phyloP scores from a whole-genome alignment of 2,888 invertebrate genomes.

The Rhorus exstirpatorius region DNA sequence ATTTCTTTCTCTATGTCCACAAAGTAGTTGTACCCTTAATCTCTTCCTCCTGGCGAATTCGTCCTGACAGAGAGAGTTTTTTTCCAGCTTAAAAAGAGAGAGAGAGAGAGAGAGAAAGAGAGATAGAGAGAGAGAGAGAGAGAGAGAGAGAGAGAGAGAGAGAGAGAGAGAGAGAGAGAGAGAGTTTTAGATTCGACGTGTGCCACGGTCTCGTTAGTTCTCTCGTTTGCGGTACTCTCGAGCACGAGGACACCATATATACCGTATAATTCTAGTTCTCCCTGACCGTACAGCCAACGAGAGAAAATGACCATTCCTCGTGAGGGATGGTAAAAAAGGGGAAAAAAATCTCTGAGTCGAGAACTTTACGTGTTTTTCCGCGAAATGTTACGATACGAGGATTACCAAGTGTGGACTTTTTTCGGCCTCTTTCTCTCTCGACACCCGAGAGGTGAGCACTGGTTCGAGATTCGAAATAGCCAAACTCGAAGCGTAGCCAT shows the following conservation, averaged over 20 bases:
- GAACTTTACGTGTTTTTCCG: constrained; percentile 39
- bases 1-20: constrained; percentile 11
- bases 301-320: constrained; percentile 34
- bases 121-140: constrained; percentile 28
- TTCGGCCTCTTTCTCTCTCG: background rate
- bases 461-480: constrained; percentile 12
- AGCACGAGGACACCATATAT: constrained; percentile 29
- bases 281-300: background rate
- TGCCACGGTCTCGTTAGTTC: constrained; percentile 32
- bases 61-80: constrained; percentile 32
- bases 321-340: no score
- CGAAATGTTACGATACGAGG: constrained; percentile 57
- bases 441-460: constrained; percentile 13
- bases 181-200: constrained; percentile 51
- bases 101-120: constrained; percentile 24
- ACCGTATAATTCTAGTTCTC: background rate
- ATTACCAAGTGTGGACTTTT: constrained; percentile 40
- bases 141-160: constrained; percentile 14
- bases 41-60: constrained; percentile 42
- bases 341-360: constrained; percentile 29
- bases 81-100: constrained; percentile 27
- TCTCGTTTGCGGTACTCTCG: constrained; percentile 26
- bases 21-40: constrained; percentile 19
- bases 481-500: constrained; percentile 15
- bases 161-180: constrained; percentile 26